Percentiles rank a stretch among this genome's conserved stretches.
Conservation (phyloP, 2,888 invertebrate genomes). For the Ochropacha duplaris region DNA sequence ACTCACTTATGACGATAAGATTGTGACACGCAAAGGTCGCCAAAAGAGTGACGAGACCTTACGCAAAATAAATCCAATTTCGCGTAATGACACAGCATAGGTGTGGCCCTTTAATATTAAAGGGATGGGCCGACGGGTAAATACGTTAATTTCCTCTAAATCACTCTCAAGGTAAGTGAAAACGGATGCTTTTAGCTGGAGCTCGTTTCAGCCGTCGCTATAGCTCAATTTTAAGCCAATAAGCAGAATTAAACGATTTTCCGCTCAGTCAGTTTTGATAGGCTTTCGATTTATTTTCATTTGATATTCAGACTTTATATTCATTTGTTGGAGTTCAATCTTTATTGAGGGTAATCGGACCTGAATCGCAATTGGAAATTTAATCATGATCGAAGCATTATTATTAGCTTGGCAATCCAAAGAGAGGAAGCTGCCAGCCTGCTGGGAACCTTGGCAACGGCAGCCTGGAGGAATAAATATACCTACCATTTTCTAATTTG, state of each 20-base stretch:
- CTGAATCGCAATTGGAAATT: too few relatives aligned
- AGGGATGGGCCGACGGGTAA: conserved; percentile 1
- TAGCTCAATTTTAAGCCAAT: conserved; percentile 1
- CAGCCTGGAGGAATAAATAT: too few relatives aligned
- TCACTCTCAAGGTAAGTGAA: conserved; percentile 7
- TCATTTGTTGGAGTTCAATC: not conserved
- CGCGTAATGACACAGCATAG: not conserved
- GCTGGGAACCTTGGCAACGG: too few relatives aligned
- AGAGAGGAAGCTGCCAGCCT: too few relatives aligned
- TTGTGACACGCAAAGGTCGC: not conserved
- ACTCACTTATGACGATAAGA: too few relatives aligned
- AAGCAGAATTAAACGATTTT: not conserved
- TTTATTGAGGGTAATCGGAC: not conserved
- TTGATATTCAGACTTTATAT: not conserved
- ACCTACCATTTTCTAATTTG: too few relatives aligned
- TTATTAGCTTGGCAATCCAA: too few relatives aligned
- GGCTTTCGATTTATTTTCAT: not conserved
- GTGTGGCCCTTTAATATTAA: not conserved
- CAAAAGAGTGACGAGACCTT: not conserved
- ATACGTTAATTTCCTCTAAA: conserved; percentile 11
- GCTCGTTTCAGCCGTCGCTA: not conserved
- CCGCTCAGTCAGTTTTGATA: not conserved
- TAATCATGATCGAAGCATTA: too few relatives aligned
- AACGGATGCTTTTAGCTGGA: conserved; percentile 12
- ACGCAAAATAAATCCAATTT: not conserved